These are phyloP conservation scores for Sussaba pulchella DNA, from an alignment of 2,888 invertebrate genomes.

Conservation along the genomic window DNA sequence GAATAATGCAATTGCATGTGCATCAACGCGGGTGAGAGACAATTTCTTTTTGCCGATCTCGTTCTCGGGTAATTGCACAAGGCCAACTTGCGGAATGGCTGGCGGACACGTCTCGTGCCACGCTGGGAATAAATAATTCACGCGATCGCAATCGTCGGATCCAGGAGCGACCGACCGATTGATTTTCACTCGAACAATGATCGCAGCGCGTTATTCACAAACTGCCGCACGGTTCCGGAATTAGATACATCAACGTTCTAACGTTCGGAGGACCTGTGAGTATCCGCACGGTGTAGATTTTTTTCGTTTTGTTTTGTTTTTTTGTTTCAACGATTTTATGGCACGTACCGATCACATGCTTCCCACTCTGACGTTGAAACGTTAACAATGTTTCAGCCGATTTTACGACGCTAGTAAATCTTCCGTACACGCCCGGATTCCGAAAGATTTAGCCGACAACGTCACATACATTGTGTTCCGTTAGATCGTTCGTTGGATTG, in stretches of 20 bases:
- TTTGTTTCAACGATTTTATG: too few species aligned
- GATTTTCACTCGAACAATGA: conserved; percentile 46
- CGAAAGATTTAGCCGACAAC: conserved; percentile 20
- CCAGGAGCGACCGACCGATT: conserved; percentile 36
- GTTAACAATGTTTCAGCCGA: conserved; percentile 50
- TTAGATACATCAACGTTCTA: conserved; percentile 60
- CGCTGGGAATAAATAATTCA: conserved; percentile 72
- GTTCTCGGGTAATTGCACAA: conserved; percentile 50
- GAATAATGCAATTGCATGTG: background rate
- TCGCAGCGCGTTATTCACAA: conserved; percentile 25
- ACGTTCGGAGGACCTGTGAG: conserved; percentile 60
- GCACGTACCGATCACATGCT: conserved; percentile 6
- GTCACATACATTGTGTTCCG: conserved; percentile 13
- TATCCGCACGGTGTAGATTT: background rate
- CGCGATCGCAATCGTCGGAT: conserved; percentile 66
- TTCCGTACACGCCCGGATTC: conserved; percentile 56
- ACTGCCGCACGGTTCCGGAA: conserved; percentile 21
- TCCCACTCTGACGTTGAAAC: conserved; percentile 39
- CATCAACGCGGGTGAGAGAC: conserved; percentile 4
- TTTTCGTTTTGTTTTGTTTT: background rate
- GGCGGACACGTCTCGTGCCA: conserved; percentile 46
- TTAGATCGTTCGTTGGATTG: conserved; percentile 34
- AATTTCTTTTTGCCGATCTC: conserved; percentile 13
- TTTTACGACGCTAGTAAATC: conserved; percentile 65
- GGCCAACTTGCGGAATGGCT: conserved; percentile 44